Conservation (phyloP, 1,140 invertebrate genomes). For the Lamellibrachia luymesi region DNA sequence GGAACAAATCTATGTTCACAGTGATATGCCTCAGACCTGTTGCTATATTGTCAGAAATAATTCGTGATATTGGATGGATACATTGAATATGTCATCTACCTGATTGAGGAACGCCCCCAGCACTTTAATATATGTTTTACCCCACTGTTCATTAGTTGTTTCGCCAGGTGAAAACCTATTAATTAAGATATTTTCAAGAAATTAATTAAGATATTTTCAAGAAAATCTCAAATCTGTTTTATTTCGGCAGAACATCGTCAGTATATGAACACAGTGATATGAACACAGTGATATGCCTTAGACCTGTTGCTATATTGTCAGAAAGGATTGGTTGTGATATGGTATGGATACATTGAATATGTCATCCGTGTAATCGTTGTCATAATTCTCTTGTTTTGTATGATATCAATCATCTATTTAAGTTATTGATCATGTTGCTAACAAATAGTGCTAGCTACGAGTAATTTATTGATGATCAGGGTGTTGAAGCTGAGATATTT, state of each 20-base stretch:
- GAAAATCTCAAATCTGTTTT: background rate
- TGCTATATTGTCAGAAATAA: background rate
- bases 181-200: background rate
- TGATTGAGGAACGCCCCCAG: too few species aligned
- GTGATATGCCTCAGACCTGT: background rate
- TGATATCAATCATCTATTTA: background rate
- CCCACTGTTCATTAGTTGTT: background rate
- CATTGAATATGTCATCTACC: background rate
- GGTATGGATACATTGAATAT: background rate
- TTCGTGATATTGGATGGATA: background rate
- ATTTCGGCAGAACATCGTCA: background rate
- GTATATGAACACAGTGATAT: background rate
- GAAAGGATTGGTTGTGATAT: background rate
- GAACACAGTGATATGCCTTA: background rate
- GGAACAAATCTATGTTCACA: background rate
- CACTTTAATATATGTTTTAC: background rate
- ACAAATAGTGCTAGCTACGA: background rate
- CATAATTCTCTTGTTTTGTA: background rate
- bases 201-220: background rate
- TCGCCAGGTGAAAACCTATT: background rate
- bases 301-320: background rate
- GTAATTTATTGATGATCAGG: conserved; percentile 5
- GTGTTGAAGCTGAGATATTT: background rate
- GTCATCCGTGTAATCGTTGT: background rate
- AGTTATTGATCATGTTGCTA: conserved; percentile 5